Percentiles rank a stretch among this genome's conserved stretches.
Evolutionary conservation across 2,113 vertebrate species (phyloP).

Genomic region (Paratilapia polleni): DNA sequence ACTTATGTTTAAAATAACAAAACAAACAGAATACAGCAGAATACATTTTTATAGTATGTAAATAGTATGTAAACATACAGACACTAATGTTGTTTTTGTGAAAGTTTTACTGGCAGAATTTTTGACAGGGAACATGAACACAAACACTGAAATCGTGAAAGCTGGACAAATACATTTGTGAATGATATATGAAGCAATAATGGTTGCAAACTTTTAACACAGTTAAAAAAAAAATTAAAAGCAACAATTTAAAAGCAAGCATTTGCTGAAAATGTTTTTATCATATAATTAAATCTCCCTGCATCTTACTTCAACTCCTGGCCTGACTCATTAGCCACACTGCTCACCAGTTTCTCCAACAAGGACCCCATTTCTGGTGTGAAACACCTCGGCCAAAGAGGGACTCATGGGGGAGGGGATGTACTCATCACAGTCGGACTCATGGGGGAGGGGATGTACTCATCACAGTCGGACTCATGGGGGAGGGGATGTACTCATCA

Average conservation of each 20-base stretch:
- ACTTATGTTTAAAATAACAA: too few species aligned
- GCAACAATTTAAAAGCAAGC: neutral
- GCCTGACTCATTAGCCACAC: neutral
- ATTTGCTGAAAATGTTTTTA: neutral
- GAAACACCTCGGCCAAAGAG: conserved; percentile 47
- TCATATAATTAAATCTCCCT: neutral
- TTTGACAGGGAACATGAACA: too few species aligned
- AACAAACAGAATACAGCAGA: too few species aligned
- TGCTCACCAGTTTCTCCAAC: neutral
- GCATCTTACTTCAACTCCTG: neutral
- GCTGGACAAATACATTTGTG: neutral
- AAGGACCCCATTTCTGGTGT: conserved; percentile 66
- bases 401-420: conserved; percentile 61
- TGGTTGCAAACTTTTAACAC: neutral
- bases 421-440: too few species aligned
- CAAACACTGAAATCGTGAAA: too few species aligned
- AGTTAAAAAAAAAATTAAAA: neutral
- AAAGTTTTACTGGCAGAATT: too few species aligned
- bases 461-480: too few species aligned
- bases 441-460: too few species aligned
- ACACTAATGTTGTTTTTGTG: too few species aligned
- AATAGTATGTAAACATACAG: too few species aligned
- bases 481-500: conserved; percentile 65
- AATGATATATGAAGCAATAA: neutral
- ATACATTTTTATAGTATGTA: too few species aligned